A percentile compares a stretch with the other conserved stretches of the same genome.
Evolutionary conservation across 2,797 vertebrate genomes (phyloP).

Genomic region (Otolemur crassicaudatus): DNA sequence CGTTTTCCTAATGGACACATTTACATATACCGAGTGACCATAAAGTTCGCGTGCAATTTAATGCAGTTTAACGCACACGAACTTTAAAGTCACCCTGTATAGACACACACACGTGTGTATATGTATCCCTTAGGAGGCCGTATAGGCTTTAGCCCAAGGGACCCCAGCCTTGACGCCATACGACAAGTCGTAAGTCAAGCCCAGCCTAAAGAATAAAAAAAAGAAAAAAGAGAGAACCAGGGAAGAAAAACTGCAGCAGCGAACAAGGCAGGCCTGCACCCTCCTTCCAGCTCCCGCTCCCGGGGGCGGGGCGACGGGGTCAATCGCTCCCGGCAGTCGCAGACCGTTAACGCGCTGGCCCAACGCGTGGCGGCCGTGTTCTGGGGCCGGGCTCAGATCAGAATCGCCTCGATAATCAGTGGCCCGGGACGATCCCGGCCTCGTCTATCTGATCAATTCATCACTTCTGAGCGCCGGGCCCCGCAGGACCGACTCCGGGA

Average conservation of each 20-base stretch:
- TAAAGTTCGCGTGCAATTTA: too few species aligned
- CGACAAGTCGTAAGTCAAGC: not conserved
- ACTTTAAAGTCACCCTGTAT: too few species aligned
- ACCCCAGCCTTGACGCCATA: not conserved
- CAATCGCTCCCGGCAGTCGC: not conserved
- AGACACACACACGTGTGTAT: not conserved
- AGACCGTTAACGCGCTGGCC: not conserved
- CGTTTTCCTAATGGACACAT: not conserved
- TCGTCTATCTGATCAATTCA: slow-evolving; percentile 99
- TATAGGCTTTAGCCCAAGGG: not conserved
- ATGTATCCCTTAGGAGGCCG: not conserved
- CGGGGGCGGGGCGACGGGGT: too few species aligned
- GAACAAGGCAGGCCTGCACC: not conserved
- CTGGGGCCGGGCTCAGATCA: slow-evolving; percentile 90
- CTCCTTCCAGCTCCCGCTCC: not conserved
- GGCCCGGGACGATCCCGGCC: slow-evolving; percentile 85
- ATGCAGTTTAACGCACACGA: too few species aligned
- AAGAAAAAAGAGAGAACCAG: not conserved
- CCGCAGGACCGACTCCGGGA: slow-evolving; percentile 42
- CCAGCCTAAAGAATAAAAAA: not conserved
- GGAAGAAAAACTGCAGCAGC: not conserved
- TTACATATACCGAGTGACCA: not conserved
- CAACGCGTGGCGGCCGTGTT: not conserved
- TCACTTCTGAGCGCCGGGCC: slow-evolving; percentile 90
- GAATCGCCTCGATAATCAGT: slow-evolving; percentile 97